Evolutionary conservation across 2,888 invertebrate species (phyloP).

Genomic region (Panopea generosa): DNA sequence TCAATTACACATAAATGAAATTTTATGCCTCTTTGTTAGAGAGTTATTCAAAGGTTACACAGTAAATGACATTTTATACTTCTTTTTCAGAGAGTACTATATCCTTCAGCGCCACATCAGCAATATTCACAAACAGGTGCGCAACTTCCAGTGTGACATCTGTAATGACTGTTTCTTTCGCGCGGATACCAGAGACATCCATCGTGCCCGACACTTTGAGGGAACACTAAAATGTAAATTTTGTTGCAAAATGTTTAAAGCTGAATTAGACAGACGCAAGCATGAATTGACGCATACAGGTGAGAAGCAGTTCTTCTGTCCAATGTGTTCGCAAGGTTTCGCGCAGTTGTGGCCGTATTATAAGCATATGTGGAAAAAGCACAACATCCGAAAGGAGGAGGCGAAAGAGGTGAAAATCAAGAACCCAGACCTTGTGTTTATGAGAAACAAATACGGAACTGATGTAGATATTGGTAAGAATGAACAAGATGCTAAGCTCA

Average conservation of each 20-base stretch:
- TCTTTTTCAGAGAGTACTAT: constrained; percentile 45
- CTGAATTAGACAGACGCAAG: constrained; percentile 42
- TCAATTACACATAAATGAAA: too few relatives aligned
- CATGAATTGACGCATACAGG: constrained; percentile 56
- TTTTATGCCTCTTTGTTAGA: too few relatives aligned
- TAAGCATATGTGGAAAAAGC: constrained; percentile 51
- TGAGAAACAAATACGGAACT: constrained; percentile 22
- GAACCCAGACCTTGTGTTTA: constrained; percentile 39
- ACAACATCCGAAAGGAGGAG: constrained; percentile 44
- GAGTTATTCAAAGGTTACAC: too few relatives aligned
- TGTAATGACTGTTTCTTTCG: constrained; percentile 42
- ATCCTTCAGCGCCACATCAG: constrained; percentile 44
- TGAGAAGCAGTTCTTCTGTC: constrained; percentile 54
- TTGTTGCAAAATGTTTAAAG: constrained; percentile 54
- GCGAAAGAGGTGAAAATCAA: constrained; percentile 49
- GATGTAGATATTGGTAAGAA: background rate
- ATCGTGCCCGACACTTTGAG: constrained; percentile 49
- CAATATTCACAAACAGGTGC: constrained; percentile 37
- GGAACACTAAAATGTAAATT: constrained; percentile 34
- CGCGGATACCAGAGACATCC: constrained; percentile 32
- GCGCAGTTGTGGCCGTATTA: constrained; percentile 53
- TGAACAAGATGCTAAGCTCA: background rate
- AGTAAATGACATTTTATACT: too few relatives aligned
- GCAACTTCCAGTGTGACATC: constrained; percentile 44
- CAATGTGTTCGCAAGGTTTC: constrained; percentile 39